A percentile compares a stretch with the other conserved stretches of the same genome.
Evolutionary conservation across 2,797 vertebrate genomes (phyloP).

Genomic region (Dipus sagitta): DNA sequence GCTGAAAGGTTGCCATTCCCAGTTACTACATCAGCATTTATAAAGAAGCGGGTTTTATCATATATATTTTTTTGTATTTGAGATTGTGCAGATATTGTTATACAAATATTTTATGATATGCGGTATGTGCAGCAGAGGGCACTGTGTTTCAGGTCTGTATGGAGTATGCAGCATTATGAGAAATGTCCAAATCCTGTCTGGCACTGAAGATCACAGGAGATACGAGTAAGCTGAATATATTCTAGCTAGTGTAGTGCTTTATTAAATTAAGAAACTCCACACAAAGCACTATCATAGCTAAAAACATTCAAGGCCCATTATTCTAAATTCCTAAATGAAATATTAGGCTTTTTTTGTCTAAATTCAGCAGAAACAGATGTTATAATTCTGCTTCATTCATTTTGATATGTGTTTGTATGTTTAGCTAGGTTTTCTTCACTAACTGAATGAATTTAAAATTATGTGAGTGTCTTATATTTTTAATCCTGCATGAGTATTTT

Average conservation of each 20-base stretch:
- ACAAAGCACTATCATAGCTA: not conserved
- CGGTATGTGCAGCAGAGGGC: slow-evolving; percentile 85
- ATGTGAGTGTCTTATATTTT: not conserved
- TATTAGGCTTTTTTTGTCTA: not conserved
- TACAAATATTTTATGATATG: slow-evolving; percentile 73
- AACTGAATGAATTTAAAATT: not conserved
- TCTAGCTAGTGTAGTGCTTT: slow-evolving; percentile 56
- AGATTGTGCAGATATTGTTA: not conserved
- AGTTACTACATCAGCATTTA: not conserved
- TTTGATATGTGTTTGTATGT: not conserved
- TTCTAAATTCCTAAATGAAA: not conserved
- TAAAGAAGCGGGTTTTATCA: not conserved
- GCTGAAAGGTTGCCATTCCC: not conserved
- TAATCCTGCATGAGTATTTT: not conserved
- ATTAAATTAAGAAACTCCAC: not conserved
- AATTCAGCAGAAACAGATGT: not conserved
- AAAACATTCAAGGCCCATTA: not conserved
- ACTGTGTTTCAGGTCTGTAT: slow-evolving; percentile 84
- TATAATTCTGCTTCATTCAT: not conserved
- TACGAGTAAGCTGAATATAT: slow-evolving; percentile 58
- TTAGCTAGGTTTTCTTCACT: not conserved
- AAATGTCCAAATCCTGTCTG: slow-evolving; percentile 75
- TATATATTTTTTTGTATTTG: not conserved
- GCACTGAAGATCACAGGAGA: slow-evolving; percentile 78
- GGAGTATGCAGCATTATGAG: not conserved